Evolutionary conservation across 2,888 invertebrate species (phyloP).

Genomic region (Drosophila anomelani): DNA sequence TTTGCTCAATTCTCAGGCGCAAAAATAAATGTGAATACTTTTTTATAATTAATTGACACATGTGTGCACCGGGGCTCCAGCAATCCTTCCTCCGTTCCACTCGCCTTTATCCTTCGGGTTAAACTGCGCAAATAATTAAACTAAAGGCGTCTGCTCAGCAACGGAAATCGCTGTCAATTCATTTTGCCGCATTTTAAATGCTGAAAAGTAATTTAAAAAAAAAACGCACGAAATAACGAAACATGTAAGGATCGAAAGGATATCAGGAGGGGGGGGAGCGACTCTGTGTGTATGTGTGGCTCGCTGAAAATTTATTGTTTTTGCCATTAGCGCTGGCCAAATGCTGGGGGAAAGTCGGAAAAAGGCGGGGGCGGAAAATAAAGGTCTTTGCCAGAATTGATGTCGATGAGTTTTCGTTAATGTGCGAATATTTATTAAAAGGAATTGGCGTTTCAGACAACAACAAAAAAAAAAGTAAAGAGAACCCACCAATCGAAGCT

Average conservation of each 20-base stretch:
- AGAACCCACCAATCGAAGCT: conserved; percentile 8
- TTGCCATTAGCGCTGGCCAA: conserved; percentile 72
- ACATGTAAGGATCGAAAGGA: conserved; percentile 73
- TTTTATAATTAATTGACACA: conserved; percentile 70
- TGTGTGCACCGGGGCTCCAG: conserved; percentile 48
- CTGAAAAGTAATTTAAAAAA: conserved; percentile 72
- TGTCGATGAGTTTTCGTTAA: conserved; percentile 61
- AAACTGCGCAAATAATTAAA: conserved; percentile 65
- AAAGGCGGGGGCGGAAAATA: conserved; percentile 14
- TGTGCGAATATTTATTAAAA: conserved; percentile 75
- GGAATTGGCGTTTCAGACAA: conserved; percentile 31
- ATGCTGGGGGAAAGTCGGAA: conserved; percentile 42
- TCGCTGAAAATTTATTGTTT: conserved; percentile 72
- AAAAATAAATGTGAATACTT: conserved; percentile 41
- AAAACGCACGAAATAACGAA: conserved; percentile 23
- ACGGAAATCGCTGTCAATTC: conserved; percentile 73
- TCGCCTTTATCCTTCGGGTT: conserved; percentile 25
- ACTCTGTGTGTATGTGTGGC: conserved; percentile 14
- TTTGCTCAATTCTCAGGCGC: conserved; percentile 53
- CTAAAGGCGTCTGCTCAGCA: conserved; percentile 61
- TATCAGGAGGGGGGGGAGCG: conserved; percentile 52
- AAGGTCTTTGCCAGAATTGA: conserved; percentile 39
- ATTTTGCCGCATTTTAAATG: conserved; percentile 79
- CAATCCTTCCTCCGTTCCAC: conserved; percentile 12
- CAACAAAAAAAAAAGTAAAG: neutral